Base-by-base conservation (phyloP, 1,140 invertebrate genomes). In the Schlechtendalia chinensis region DNA sequence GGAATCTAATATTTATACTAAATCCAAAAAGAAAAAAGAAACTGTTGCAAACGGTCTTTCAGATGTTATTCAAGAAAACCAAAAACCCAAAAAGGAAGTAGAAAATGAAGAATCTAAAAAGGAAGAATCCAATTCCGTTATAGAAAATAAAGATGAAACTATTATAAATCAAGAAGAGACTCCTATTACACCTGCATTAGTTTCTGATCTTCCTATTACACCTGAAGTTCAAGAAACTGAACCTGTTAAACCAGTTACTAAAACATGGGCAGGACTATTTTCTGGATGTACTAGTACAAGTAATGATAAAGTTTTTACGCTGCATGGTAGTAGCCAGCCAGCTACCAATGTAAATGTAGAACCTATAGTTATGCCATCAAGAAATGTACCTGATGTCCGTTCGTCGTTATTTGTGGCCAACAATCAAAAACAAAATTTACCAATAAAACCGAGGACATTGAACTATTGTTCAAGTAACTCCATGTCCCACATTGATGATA, bases 261-360 rank as follows among this genome's bases (percentile, higher is more conserved):
- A 79, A 50, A 79, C 75, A 27, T 79, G 75, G 75, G 75, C 75
- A 27, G 75, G 75, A 50, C 58, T 79, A 59, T 79, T 79, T 61
- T 50, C 75, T 61, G 75, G 75, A 61, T 63, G 56, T 59, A 24
- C 75, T 47, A 79, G 8, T 50, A 63, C 75, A 19, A 79, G 45
- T 24, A 61, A 63, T 29, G 53, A 79, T 63, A 79, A 79, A 50
- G 75, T 79, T 63, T 79, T 79, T 29, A 63, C 75, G 50, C 11
- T 79, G 11, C 75, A 79, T 29, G 75, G 75, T 50, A 79, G 75
- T 47, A 79, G 75, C 11, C 75, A 79, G 50, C 39, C 75, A 19
- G 1, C 58, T 50, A 27, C 32, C n/a, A 61, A 24, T 27, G 14
- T 14, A 12, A 39, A 32, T 47, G 19, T 29, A 47, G 75, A 79